phyloP scores from a whole-genome alignment of 2,797 vertebrate genomes.

The Linurgus olivaceus region DNA sequence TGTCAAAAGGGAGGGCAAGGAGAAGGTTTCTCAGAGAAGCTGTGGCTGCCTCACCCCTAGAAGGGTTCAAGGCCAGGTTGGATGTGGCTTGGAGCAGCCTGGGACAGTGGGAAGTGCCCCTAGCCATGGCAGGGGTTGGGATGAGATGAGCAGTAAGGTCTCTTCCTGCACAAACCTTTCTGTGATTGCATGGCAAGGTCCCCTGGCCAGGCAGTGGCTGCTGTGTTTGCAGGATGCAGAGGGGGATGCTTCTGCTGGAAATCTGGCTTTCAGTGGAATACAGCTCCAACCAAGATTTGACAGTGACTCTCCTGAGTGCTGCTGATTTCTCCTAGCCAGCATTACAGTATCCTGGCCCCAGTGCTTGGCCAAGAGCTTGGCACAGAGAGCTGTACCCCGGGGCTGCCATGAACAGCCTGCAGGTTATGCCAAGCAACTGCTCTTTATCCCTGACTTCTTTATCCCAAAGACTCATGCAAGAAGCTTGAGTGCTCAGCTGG shows the following conservation, averaged over 20 bases:
- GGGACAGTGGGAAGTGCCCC: not conserved
- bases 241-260: not conserved
- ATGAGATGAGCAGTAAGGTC: not conserved
- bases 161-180: not conserved
- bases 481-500: not conserved
- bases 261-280: not conserved
- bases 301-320: not conserved
- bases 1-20: not conserved
- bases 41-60: not conserved
- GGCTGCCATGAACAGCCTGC: not conserved
- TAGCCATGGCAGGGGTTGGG: not conserved
- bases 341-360: not conserved
- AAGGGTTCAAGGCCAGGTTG: not conserved
- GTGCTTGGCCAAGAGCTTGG: not conserved
- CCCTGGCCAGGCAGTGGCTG: fast-evolving
- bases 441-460: not conserved
- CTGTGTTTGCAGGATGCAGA: not conserved
- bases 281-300: not conserved
- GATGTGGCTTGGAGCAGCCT: not conserved
- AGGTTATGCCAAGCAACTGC: not conserved
- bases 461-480: not conserved
- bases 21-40: not conserved
- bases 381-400: fast-evolving
- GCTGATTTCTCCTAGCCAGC: not conserved
- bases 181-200: fast-evolving